Evolutionary conservation across 2,113 vertebrate genomes (phyloP), one percentile per base, ranked within the genome.

Genomic region (Nymphicus hollandicus): DNA sequence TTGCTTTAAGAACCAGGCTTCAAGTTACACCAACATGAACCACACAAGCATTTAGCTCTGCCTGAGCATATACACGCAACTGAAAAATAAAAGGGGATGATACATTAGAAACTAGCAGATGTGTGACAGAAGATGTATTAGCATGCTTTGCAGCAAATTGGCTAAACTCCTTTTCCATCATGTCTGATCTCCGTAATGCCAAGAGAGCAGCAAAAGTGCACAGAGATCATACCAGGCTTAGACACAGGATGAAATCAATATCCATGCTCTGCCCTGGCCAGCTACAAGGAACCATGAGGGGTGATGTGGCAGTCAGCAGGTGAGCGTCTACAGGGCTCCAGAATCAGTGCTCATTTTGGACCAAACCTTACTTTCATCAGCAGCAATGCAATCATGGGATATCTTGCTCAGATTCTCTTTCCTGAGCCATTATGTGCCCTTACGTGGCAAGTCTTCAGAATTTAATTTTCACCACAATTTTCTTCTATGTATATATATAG

Each of bases 21-120:
- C 37, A 60, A 66, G 33, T 64, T 64, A 44, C 20, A 74, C 1
- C 22, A 43, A 17, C 17, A 11, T 2, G 37, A 87, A 68, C 43
- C 50, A 46, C 0, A 0, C 2, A 2, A 60, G 20, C 35, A 31
- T 60, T 27, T 47, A 33, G 56, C 65, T 94, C 47, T 88, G 66
- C 28, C 39, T 50, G 39, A 74, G 56, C 3, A 1, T 1, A 3
- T 31, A 18, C 0, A 4, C 0, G 1, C 41, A 71, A 55, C 39
- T 24, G n/a, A 43, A 85, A 76, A 76, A 69, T 25, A 52, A 50
- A 73, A 77, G 39, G 47, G 46, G 46, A 65, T 6, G 14, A 52
- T 7, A 17, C 8, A 8, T 31, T 29, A 52, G 39, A 77, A 86
- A 52, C 10, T 2, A 71, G 35, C 4, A 60, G 22, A 28, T 24